These are phyloP conservation scores for Bolinopsis microptera DNA, from an alignment of 37 sponge, comb jelly and placozoan species.

Conservation along the genomic window DNA sequence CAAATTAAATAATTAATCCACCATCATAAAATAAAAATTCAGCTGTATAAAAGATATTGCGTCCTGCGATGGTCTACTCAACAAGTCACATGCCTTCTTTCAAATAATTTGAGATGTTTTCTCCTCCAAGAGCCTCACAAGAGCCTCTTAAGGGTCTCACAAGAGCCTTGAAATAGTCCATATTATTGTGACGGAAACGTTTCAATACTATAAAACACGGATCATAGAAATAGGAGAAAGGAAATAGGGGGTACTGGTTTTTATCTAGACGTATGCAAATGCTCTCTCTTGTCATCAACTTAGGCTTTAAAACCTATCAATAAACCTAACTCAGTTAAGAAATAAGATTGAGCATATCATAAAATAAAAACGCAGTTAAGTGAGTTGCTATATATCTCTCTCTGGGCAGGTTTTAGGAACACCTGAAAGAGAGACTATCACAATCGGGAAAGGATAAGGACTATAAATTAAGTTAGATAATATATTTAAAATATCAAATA, in stretches of 20 bases:
- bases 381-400: not conserved
- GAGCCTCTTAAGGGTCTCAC: too few species aligned
- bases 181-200: not conserved
- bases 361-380: not conserved
- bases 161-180: not conserved
- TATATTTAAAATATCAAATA: constrained; percentile 62
- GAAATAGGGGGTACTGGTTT: not conserved
- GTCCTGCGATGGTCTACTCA: not conserved
- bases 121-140: not conserved
- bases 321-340: not conserved
- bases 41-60: not conserved
- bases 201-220: not conserved
- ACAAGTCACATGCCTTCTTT: not conserved
- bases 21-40: not conserved
- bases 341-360: not conserved
- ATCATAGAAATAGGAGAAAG: not conserved
- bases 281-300: too few species aligned
- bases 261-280: not conserved
- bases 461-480: constrained; percentile 62
- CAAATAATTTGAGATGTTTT: not conserved
- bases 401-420: not conserved
- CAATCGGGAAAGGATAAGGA: not conserved
- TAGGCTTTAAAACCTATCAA: too few species aligned
- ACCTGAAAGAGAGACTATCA: not conserved
- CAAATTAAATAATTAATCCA: not conserved